Conservation (phyloP, 2,888 invertebrate species). For the Cyrtodaria siliqua region DNA sequence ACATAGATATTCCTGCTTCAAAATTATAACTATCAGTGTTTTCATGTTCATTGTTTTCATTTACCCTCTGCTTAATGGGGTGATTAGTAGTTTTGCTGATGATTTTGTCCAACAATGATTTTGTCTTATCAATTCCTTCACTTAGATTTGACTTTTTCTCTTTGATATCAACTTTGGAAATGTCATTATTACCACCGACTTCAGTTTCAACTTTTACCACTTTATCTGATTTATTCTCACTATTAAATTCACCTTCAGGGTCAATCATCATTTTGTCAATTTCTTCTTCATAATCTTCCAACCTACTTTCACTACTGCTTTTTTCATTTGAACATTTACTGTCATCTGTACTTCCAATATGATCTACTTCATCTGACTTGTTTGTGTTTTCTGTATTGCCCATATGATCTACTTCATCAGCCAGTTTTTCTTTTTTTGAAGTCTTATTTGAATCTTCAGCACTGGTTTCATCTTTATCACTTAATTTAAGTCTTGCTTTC, state of each 20-base stretch:
- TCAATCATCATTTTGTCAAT: neutral
- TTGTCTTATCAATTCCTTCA: too few relatives aligned
- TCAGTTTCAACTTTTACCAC: constrained; percentile 12
- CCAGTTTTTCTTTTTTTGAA: neutral
- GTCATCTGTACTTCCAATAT: too few relatives aligned
- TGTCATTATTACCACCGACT: constrained; percentile 2
- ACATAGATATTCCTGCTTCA: too few relatives aligned
- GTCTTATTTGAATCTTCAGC: neutral
- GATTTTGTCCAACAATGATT: too few relatives aligned
- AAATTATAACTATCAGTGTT: neutral
- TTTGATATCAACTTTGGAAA: neutral
- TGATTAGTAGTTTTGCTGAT: too few relatives aligned
- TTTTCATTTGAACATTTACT: too few relatives aligned
- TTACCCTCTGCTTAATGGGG: too few relatives aligned
- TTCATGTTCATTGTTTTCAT: neutral
- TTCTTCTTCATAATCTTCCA: too few relatives aligned
- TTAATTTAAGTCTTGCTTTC: neutral
- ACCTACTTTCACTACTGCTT: too few relatives aligned
- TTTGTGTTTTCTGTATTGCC: too few relatives aligned
- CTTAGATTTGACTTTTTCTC: too few relatives aligned
- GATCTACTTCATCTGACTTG: too few relatives aligned
- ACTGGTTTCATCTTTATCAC: neutral
- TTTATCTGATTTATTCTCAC: neutral
- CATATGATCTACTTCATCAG: neutral
- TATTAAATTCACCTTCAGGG: neutral